A percentile compares a stretch with the other conserved stretches of the same genome.
These are phyloP conservation scores for Myrmecobius fasciatus DNA, from an alignment of 2,113 vertebrate species.

Conservation along the genomic window DNA sequence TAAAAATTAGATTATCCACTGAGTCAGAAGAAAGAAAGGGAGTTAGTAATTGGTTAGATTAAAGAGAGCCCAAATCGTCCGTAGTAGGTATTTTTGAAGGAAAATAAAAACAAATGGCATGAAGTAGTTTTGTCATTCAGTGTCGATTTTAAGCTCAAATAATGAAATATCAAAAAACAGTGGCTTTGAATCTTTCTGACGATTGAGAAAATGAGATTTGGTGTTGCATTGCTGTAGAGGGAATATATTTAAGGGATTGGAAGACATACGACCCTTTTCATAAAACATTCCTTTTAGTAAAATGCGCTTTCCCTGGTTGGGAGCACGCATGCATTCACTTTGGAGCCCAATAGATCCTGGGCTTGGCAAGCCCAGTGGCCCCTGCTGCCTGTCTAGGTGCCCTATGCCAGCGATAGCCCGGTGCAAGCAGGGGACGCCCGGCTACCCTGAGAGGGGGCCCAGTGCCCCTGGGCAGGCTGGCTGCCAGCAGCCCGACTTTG, in stretches of 20 bases:
- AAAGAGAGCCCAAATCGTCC: too few species aligned
- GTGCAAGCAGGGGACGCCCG: background rate
- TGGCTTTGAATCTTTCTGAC: background rate
- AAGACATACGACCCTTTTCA: background rate
- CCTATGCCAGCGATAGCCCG: background rate
- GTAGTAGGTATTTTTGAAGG: background rate
- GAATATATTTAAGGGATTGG: background rate
- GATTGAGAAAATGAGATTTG: background rate
- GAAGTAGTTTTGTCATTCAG: background rate
- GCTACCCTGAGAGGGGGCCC: constrained; percentile 4
- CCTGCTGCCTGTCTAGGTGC: background rate
- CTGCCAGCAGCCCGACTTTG: background rate
- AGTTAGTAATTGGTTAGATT: constrained; percentile 3
- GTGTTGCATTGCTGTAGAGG: background rate
- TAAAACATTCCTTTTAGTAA: constrained; percentile 28
- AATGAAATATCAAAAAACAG: background rate
- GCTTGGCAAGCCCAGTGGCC: background rate
- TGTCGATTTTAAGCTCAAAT: background rate
- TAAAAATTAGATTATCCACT: constrained; percentile 47
- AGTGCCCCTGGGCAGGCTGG: constrained; percentile 69
- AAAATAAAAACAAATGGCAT: background rate
- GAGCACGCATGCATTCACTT: constrained; percentile 6
- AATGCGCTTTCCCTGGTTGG: background rate
- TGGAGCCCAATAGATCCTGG: background rate
- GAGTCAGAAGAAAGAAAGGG: constrained; percentile 32